Percentiles rank a stretch among this genome's conserved stretches.
These are phyloP conservation scores for Amphibalanus amphitrite DNA, from an alignment of 1,140 invertebrate genomes.

Conservation along the genomic window DNA sequence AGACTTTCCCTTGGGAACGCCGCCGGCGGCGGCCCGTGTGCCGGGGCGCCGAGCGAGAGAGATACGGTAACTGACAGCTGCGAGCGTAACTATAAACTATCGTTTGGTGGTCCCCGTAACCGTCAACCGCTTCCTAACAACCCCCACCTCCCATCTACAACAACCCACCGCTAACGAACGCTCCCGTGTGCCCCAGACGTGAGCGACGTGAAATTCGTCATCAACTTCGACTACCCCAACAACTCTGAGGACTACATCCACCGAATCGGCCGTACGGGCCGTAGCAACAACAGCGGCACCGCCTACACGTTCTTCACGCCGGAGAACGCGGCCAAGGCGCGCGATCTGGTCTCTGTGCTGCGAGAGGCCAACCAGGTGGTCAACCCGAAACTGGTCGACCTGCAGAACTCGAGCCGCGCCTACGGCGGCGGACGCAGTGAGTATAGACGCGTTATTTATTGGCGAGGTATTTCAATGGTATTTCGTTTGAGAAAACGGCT, in stretches of 20 bases:
- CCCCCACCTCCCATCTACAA: conserved; percentile 9
- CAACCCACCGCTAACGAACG: no score
- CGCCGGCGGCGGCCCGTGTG: no score
- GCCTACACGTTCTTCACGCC: conserved; percentile 97
- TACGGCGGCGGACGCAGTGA: conserved; percentile 21
- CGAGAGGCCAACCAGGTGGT: conserved; percentile 86
- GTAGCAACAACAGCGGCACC: conserved; percentile 78
- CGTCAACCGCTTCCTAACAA: not conserved
- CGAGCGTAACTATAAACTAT: no score
- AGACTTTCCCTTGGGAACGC: no score
- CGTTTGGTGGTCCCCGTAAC: conserved; percentile 13
- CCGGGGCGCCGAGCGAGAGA: no score
- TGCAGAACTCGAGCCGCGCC: conserved; percentile 28
- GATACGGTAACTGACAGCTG: no score
- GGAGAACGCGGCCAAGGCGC: conserved; percentile 73
- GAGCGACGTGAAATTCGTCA: conserved; percentile 96
- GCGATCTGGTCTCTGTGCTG: conserved; percentile 76
- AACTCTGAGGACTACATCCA: conserved; percentile 99
- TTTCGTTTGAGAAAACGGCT: no score
- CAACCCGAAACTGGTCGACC: conserved; percentile 46
- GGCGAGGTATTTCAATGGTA: no score
- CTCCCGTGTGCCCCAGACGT: conserved; percentile 57
- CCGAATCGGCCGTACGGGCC: conserved; percentile 90
- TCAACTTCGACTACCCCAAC: conserved; percentile 98
- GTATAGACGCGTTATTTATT: no score